Percentiles rank a stretch among this genome's conserved stretches.
Evolutionary conservation across 2,888 invertebrate species (phyloP).

Genomic region (Chrysolina oricalcia): DNA sequence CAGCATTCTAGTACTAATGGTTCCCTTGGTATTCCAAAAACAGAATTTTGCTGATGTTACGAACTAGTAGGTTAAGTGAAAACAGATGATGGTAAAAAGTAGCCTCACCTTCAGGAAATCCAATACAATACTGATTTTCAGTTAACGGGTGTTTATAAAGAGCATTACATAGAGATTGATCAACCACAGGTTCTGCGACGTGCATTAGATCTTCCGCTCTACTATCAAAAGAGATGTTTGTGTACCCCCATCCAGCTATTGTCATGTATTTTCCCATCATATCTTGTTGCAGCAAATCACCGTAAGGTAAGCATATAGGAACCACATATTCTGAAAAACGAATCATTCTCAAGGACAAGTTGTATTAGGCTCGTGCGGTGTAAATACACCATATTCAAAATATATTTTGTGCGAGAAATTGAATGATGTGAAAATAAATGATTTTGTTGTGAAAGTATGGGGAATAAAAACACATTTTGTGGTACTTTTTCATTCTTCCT

Average conservation of each 20-base stretch:
- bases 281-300: slow-evolving; percentile 66
- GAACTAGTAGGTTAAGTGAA: too few species aligned
- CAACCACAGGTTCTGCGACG: slow-evolving; percentile 40
- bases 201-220: slow-evolving; percentile 41
- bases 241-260: slow-evolving; percentile 74
- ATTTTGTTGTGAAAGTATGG: too few species aligned
- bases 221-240: slow-evolving; percentile 40
- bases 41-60: too few species aligned
- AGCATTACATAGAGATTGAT: slow-evolving; percentile 31
- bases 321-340: slow-evolving; percentile 72
- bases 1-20: too few species aligned
- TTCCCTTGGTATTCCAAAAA: too few species aligned
- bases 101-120: slow-evolving; percentile 39
- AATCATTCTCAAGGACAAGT: background rate
- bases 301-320: slow-evolving; percentile 76
- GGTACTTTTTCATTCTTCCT: too few species aligned
- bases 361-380: too few species aligned
- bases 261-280: slow-evolving; percentile 70
- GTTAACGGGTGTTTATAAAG: slow-evolving; percentile 40
- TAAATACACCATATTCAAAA: too few species aligned
- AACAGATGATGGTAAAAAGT: background rate
- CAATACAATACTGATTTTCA: slow-evolving; percentile 43
- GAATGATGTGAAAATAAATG: too few species aligned
- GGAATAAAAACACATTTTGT: too few species aligned
- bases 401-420: too few species aligned